Conservation (phyloP, 2,888 invertebrate species). For the Mylabris sibirica region DNA sequence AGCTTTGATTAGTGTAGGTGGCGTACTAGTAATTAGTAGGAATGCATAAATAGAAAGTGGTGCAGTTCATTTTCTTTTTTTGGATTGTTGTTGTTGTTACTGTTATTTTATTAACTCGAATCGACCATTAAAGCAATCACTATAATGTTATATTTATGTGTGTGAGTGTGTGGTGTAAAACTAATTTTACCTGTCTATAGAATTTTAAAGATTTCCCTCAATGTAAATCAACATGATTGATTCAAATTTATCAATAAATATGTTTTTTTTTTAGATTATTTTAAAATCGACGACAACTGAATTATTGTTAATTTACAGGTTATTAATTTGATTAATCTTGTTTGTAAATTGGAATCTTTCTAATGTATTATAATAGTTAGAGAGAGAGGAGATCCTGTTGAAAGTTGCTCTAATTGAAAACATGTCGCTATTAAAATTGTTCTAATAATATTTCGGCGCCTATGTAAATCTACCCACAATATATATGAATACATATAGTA, state of each 20-base stretch:
- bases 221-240: conserved; percentile 19
- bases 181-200: neutral
- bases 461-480: conserved; percentile 14
- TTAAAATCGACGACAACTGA: neutral
- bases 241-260: conserved; percentile 13
- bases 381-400: neutral
- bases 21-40: conserved; percentile 54
- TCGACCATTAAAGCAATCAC: conserved; percentile 16
- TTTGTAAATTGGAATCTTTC: neutral
- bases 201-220: neutral
- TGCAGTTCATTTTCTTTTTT: conserved; percentile 37
- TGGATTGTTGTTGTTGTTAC: conserved; percentile 24
- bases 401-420: conserved; percentile 2
- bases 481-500: neutral
- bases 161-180: neutral
- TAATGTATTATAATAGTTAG: no score
- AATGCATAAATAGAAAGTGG: conserved; percentile 57
- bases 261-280: conserved; percentile 10
- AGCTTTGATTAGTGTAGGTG: conserved; percentile 53
- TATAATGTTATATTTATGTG: conserved; percentile 8
- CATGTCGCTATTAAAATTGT: conserved; percentile 7
- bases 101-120: conserved; percentile 26
- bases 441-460: conserved; percentile 18
- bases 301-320: neutral
- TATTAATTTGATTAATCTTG: neutral